These are phyloP conservation scores for Mesoligia furuncula DNA, from an alignment of 2,888 invertebrate species.

Conservation along the genomic window DNA sequence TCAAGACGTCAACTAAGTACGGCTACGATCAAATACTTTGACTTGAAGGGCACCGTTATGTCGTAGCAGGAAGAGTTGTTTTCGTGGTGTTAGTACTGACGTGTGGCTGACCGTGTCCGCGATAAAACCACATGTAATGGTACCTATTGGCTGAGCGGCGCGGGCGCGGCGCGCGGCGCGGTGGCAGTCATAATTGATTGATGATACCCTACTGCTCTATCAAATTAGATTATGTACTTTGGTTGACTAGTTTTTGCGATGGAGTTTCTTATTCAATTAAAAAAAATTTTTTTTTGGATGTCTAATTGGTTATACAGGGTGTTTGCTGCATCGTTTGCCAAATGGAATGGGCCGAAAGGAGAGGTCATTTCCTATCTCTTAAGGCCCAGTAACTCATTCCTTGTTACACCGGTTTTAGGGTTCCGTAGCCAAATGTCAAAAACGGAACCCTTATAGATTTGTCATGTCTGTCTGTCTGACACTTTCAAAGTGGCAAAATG, in stretches of 20 bases:
- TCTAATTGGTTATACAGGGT: neutral
- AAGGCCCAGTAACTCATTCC: too few species aligned
- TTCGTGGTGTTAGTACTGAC: neutral
- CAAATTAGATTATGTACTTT: conserved; percentile 41
- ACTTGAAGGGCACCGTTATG: neutral
- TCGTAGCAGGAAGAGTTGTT: neutral
- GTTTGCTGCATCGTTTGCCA: too few species aligned
- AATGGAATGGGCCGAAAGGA: too few species aligned
- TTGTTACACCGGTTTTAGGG: too few species aligned
- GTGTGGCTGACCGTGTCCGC: neutral
- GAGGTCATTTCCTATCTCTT: too few species aligned
- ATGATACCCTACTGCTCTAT: conserved; percentile 41
- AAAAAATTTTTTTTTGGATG: neutral
- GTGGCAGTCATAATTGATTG: conserved; percentile 38
- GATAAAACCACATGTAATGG: conserved; percentile 39
- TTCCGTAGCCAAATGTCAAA: too few species aligned
- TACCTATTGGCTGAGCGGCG: conserved; percentile 5
- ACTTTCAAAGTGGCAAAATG: too few species aligned
- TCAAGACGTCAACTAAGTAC: neutral
- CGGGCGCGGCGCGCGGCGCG: conserved; percentile 3
- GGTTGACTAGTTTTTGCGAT: conserved; percentile 26
- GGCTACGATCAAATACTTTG: neutral
- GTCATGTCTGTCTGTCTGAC: too few species aligned
- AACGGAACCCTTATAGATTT: too few species aligned
- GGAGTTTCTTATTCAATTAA: neutral